Conservation (phyloP, 35 echinoderm and acorn worm species). For the Stichopus chloronotus region DNA sequence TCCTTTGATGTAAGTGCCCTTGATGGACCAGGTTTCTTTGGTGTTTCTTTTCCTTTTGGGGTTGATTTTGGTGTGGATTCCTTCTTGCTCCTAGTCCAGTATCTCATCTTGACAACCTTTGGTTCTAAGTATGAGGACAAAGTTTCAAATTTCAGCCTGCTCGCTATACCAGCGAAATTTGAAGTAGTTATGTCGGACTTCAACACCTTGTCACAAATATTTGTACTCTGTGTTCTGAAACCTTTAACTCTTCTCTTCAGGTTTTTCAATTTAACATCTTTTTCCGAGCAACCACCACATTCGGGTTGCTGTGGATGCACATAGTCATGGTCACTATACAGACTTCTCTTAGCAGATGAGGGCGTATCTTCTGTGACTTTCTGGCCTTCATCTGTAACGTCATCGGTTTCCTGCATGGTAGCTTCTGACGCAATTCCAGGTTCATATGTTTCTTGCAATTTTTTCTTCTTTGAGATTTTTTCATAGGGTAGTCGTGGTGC, state of each 20-base stretch:
- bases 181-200: neutral
- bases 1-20: constrained; percentile 35
- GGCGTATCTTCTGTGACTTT: no score
- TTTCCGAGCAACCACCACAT: neutral
- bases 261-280: neutral
- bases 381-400: neutral
- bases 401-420: neutral
- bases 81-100: constrained; percentile 34
- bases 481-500: neutral
- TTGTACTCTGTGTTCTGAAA: neutral
- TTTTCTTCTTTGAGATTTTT: neutral
- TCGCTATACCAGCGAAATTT: neutral
- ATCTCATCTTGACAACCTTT: constrained; percentile 4
- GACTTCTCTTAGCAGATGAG: no score
- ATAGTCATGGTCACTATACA: no score
- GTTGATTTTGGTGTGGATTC: neutral
- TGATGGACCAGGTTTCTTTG: constrained; percentile 12
- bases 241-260: neutral
- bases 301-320: neutral
- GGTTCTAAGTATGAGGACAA: neutral
- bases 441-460: neutral
- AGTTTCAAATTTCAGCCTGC: neutral
- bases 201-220: neutral
- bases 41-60: neutral
- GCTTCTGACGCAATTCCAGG: neutral